Evolutionary conservation across 2,113 vertebrate species (phyloP), one percentile per base, ranked within the genome.

Genomic region (Psittacula cyanocephala): DNA sequence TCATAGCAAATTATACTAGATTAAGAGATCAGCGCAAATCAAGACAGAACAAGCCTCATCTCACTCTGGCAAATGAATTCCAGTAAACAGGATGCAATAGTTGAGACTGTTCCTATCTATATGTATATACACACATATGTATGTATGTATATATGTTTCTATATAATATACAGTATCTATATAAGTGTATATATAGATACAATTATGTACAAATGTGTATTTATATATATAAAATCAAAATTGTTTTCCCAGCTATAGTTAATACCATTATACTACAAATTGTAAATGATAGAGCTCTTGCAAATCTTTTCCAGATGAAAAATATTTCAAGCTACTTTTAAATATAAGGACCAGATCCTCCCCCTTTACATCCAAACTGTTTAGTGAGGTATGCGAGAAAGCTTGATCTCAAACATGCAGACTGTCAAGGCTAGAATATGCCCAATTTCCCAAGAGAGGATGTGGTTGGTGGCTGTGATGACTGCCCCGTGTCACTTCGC

Each of bases 251-350:
- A 96, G 67, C 70, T 79, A 85, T 5, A 90, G 28, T 84, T 91
- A 76, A 83, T 35, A 84, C 67, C 16, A 6, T 80, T 89, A 90
- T 60, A 93, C 71, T 85, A 95, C 86, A 91, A 91, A 88, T 68
- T 4, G 24, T 94, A 88, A 93, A 80, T 67, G 75, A 92, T 22
- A 53, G 75, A 95, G 68, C 43, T 97, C 68, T 84, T 86, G 81
- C 81, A 94, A 94, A 49, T 72, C 86, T 95, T 93, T 94, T 71
- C 70, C 67, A 92, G 79, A 67, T 46, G 80, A 86, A 96, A 97
- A 93, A 81, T 80, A 80, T 94, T 86, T 96, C 77, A 89, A 80
- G 91, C 44, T 62, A 44, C 46, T 84, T 96, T 96, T 75, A 88
- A 95, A 93, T 50, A 84, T 22, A 62, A 89, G 55, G 93, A 93